A percentile compares a stretch with the other conserved stretches of the same genome.
These are phyloP conservation scores for Macroglossus sobrinus DNA, from an alignment of 2,113 vertebrate species.

Conservation along the genomic window DNA sequence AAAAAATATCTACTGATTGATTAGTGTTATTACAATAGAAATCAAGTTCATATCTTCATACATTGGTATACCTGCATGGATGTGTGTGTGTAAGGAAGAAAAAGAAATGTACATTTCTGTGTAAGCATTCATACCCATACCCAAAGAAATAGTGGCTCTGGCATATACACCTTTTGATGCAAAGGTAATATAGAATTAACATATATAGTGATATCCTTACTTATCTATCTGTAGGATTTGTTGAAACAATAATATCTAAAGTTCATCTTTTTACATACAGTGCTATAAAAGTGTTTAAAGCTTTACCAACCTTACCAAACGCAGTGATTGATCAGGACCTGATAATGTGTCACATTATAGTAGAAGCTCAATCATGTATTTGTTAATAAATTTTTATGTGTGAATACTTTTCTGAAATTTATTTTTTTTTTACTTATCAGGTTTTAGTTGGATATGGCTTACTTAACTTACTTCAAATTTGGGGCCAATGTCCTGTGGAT, in stretches of 20 bases:
- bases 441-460: conserved; percentile 17
- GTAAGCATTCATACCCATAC: neutral
- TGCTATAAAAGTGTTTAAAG: neutral
- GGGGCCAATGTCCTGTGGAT: neutral
- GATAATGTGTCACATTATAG: neutral
- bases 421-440: neutral
- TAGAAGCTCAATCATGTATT: neutral
- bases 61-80: neutral
- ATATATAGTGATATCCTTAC: neutral
- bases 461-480: neutral
- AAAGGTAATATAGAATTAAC: neutral
- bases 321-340: neutral
- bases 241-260: neutral
- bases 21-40: neutral
- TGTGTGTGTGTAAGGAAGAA: neutral
- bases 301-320: neutral
- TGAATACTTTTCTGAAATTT: neutral
- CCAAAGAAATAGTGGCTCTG: neutral
- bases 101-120: neutral
- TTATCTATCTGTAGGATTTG: neutral
- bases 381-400: neutral
- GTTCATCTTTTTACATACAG: neutral
- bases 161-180: neutral
- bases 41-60: neutral
- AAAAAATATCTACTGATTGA: neutral